Percentiles rank a stretch among this genome's conserved stretches.
Evolutionary conservation across 2,113 vertebrate species (phyloP).

Genomic region (Etheostoma spectabile): DNA sequence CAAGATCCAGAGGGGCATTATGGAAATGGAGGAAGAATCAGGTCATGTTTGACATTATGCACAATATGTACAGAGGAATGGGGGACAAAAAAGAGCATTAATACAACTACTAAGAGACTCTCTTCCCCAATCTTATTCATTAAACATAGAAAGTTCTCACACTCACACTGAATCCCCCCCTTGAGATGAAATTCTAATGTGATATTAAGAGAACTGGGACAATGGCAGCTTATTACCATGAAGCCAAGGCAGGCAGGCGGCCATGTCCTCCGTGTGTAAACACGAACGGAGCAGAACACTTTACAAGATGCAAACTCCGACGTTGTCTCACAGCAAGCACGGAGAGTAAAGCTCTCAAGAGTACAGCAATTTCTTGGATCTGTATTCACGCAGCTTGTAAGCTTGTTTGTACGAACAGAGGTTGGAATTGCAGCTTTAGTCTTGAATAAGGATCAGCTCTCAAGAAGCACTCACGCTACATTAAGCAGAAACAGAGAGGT

Average conservation of each 20-base stretch:
- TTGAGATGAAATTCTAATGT: constrained; percentile 81
- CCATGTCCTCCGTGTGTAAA: constrained; percentile 51
- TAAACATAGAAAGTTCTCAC: constrained; percentile 72
- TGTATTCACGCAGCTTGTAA: constrained; percentile 53
- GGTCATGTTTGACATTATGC: constrained; percentile 79
- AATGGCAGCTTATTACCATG: constrained; percentile 67
- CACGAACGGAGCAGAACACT: constrained; percentile 18
- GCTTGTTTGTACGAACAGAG: constrained; percentile 43
- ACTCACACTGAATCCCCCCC: constrained; percentile 57
- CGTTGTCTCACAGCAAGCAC: constrained; percentile 4
- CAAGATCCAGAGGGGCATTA: constrained; percentile 68
- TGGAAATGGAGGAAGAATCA: constrained; percentile 70
- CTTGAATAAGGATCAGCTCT: constrained; percentile 61
- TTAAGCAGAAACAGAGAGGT: constrained; percentile 41
- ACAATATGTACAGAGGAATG: constrained; percentile 52
- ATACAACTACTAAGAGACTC: constrained; percentile 54
- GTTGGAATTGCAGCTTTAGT: constrained; percentile 65
- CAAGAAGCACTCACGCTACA: constrained; percentile 45
- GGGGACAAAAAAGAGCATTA: constrained; percentile 42
- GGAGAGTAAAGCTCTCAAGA: constrained; percentile 36
- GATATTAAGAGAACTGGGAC: constrained; percentile 80
- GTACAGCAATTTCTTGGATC: constrained; percentile 30
- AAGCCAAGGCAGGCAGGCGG: constrained; percentile 32
- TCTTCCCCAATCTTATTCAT: constrained; percentile 66
- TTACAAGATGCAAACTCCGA: constrained; percentile 32